Base-by-base conservation (phyloP, 2,888 invertebrate genomes). In the Microplitis manilae region DNA sequence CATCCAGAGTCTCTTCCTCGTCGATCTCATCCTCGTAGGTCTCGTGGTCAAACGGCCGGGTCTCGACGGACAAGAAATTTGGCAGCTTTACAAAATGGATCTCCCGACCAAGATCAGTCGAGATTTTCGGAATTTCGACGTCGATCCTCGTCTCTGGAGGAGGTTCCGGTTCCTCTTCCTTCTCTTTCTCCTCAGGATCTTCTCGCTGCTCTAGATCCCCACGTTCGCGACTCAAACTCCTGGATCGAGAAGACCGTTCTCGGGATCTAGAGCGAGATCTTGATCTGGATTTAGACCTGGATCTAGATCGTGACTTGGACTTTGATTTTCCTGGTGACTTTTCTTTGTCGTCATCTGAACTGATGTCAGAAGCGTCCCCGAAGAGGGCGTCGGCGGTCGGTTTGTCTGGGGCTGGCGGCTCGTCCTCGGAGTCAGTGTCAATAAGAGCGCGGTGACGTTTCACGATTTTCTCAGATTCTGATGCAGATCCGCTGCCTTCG, bases 1-100 rank as follows among this genome's bases (percentile, higher is more conserved):
- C 99, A 87, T 99, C 99, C 83, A 98, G 91, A 0, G 97, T 97
- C 89, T 98, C 98, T 89, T 99, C 98, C 85, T 99, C 99, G 87
- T 99, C 99, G 82, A 98, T 97, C 91, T 99, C 99, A 90, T 99
- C 98, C 89, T 99, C 99, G 88, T 99, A 99, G 0, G 97, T 96
- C 79, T 94, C 95, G 0, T 95, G 94, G 88, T 99, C 98, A 87
- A 98, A 99, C 0, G 99, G 99, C 81, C 98, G 92, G 0, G 98
- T 98, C 90, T 99, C 99, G 62, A 99, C 98, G 0, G 98, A 98
- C 86, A 99, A 93, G 90, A 99, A 99, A 91, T 99, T 99, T 1
- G 99, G 99, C 77, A 99, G 91, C 89, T 99, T 98, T 0, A 99
- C 97, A 85, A 98, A 98, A 89, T 98, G 97, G 85, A 98, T 93